Conservation (phyloP, 2,797 vertebrate species). For the Phataginus tetradactyla region DNA sequence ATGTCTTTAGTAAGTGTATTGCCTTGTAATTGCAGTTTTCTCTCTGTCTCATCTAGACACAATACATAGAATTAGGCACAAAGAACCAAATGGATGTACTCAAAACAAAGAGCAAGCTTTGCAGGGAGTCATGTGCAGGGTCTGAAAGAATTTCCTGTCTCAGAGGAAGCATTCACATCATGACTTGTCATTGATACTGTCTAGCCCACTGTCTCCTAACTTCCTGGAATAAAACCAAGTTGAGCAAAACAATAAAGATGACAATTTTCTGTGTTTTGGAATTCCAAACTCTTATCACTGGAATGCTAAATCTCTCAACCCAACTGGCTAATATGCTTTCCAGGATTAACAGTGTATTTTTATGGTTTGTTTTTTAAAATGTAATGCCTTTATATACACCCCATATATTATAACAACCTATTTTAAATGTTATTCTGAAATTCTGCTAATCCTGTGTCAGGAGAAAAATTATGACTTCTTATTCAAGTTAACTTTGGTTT, state of each 20-base stretch:
- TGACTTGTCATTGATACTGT: constrained; percentile 66
- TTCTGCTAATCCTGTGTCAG: not conserved
- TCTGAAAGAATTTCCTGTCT: constrained; percentile 68
- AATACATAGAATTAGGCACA: constrained; percentile 20
- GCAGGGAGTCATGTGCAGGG: not conserved
- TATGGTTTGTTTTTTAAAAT: constrained; percentile 5
- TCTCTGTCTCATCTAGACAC: not conserved
- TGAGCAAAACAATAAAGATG: constrained; percentile 74
- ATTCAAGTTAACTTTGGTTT: constrained; percentile 22
- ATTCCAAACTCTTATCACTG: constrained; percentile 70
- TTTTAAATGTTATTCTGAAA: constrained; percentile 15
- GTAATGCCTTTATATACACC: not conserved
- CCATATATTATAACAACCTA: not conserved
- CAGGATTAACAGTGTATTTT: constrained; percentile 49
- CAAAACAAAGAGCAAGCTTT: constrained; percentile 29
- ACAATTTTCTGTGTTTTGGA: constrained; percentile 67
- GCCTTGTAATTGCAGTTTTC: not conserved
- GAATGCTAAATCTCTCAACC: constrained; percentile 77
- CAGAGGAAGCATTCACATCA: constrained; percentile 64
- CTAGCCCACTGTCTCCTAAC: constrained; percentile 77
- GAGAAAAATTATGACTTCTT: not conserved
- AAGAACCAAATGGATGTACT: constrained; percentile 11
- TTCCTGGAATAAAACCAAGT: constrained; percentile 82
- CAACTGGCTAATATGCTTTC: not conserved
- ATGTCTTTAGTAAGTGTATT: not conserved